Conservation (phyloP, 1,140 invertebrate genomes). For the Helicorthomorpha holstii region DNA sequence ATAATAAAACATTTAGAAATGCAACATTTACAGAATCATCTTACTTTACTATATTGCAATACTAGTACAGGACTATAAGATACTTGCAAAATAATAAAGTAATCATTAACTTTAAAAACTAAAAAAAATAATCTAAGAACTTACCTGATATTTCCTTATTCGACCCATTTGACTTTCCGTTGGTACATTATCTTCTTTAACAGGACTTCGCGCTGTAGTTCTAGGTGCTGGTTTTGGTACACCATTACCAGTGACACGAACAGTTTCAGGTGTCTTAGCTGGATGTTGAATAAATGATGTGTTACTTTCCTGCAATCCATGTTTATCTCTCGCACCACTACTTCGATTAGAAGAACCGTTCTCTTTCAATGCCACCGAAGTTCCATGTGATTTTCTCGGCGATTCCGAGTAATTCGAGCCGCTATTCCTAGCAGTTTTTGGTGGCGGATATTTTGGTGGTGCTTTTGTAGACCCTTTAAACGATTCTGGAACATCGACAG, state of each 20-base stretch:
- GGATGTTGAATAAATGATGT: no score
- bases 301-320: no score
- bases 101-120: no score
- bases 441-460: conserved; percentile 73
- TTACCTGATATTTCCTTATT: conserved; percentile 76
- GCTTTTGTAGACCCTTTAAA: conserved; percentile 83
- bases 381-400: no score
- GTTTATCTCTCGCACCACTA: no score
- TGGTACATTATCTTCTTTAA: not conserved
- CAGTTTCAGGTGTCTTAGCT: not conserved
- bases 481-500: conserved; percentile 91
- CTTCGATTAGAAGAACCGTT: no score
- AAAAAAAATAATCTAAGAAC: no score
- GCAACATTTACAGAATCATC: no score
- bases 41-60: no score
- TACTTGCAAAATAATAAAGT: no score
- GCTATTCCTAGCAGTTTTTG: conserved; percentile 23
- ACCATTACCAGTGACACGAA: not conserved
- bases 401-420: not conserved
- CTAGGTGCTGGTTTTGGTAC: conserved; percentile 32
- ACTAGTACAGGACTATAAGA: no score
- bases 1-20: no score
- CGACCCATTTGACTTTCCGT: conserved; percentile 63
- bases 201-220: not conserved
- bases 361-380: not conserved